A percentile compares a stretch with the other conserved stretches of the same genome.
These are phyloP conservation scores for Hydropsyche betteni DNA, from an alignment of 2,888 invertebrate species.

Conservation along the genomic window DNA sequence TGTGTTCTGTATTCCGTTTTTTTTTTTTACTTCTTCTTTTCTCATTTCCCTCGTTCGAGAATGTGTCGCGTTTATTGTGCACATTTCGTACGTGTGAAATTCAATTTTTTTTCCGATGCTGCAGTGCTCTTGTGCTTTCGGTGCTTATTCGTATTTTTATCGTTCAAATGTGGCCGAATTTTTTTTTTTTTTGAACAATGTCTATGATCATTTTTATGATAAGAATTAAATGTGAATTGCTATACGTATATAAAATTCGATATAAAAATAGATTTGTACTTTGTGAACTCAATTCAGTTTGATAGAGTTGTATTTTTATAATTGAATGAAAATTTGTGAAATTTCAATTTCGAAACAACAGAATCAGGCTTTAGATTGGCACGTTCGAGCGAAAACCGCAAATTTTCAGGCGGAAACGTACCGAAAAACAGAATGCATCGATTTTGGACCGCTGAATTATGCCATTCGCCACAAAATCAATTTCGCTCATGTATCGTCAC, in stretches of 20 bases:
- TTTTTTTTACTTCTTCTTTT: too few species aligned
- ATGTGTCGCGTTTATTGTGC: too few species aligned
- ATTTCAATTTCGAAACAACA: background rate
- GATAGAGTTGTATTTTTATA: background rate
- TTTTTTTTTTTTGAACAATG: background rate
- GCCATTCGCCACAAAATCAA: background rate
- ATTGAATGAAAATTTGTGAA: background rate
- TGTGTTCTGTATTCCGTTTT: background rate
- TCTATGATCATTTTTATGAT: too few species aligned
- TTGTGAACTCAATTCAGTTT: too few species aligned
- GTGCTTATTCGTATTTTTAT: background rate
- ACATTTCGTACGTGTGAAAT: background rate
- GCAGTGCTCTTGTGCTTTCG: background rate
- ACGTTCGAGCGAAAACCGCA: slow-evolving; percentile 2
- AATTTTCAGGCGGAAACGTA: slow-evolving; percentile 3
- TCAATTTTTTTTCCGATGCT: slow-evolving; percentile 10
- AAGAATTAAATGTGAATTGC: too few species aligned
- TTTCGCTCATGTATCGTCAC: background rate
- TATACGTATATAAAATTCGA: background rate
- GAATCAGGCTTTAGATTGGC: background rate
- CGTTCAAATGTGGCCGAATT: background rate
- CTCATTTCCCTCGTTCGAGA: too few species aligned
- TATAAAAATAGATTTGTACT: too few species aligned
- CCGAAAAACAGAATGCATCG: slow-evolving; percentile 6
- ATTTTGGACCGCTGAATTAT: background rate